Conservation (phyloP, 2,113 vertebrate species). For the Morone chrysops region DNA sequence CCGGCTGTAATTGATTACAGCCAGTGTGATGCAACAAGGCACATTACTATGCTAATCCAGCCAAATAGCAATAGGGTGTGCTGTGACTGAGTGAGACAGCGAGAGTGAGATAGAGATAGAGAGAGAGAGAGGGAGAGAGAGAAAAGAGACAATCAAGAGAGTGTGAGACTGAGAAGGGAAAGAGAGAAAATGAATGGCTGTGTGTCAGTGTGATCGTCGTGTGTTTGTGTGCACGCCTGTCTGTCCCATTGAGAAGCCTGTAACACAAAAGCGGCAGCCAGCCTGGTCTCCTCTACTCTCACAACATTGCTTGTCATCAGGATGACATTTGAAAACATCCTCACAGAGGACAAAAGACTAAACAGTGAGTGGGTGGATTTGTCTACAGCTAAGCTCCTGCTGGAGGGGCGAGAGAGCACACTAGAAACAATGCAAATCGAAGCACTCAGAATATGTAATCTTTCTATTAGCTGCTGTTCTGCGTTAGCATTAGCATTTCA, state of each 20-base stretch:
- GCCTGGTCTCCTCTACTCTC: constrained; percentile 63
- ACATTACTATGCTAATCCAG: constrained; percentile 84
- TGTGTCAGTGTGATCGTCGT: constrained; percentile 59
- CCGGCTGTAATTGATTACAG: constrained; percentile 83
- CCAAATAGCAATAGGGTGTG: constrained; percentile 57
- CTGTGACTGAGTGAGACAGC: constrained; percentile 2
- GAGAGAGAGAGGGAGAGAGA: background rate
- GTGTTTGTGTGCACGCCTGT: constrained; percentile 64
- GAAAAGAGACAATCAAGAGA: constrained; percentile 59
- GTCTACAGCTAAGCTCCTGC: constrained; percentile 70
- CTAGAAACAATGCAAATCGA: constrained; percentile 68
- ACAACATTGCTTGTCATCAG: constrained; percentile 77
- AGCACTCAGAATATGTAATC: constrained; percentile 71
- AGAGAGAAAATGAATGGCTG: constrained; percentile 72
- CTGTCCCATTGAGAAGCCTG: constrained; percentile 72
- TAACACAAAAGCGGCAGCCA: constrained; percentile 69
- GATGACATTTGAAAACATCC: constrained; percentile 82
- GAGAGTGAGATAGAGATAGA: background rate
- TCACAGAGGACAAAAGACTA: constrained; percentile 74
- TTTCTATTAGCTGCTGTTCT: constrained; percentile 62
- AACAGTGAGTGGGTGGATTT: constrained; percentile 78
- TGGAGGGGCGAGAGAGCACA: constrained; percentile 62
- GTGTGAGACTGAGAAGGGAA: constrained; percentile 57
- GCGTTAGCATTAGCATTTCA: constrained; percentile 75
- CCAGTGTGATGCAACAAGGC: constrained; percentile 79